Evolutionary conservation across 2,797 vertebrate genomes (phyloP), one percentile per base, ranked within the genome.

Genomic region (Tenualosa ilisha): DNA sequence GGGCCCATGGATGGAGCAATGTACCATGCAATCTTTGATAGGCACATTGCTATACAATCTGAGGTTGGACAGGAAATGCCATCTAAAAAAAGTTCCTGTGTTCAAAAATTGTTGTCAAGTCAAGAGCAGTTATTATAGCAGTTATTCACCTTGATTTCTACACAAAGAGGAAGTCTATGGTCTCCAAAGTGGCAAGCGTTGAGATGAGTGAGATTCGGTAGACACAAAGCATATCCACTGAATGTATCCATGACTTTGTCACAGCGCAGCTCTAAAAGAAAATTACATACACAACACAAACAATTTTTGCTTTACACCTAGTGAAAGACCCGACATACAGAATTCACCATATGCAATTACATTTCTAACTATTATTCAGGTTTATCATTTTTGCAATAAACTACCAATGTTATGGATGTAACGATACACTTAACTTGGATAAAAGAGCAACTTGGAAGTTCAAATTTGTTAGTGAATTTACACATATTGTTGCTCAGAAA

Each of bases 181-280:
- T 97, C 96, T 54, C 94, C 93, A 50, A 96, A 93, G 86, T 91
- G 95, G 89, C 95, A 96, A 31, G 95, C 94, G 81, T 94, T 92
- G 81, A 97, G 96, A 87, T 96, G 94, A 13, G 98, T 98, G 65
- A 99, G 96, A 89, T 99, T 98, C 82, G 98, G 98, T 91, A 99
- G 96, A 94, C 97, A 98, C 92, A 99, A 95, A 3, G 98, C 98
- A 6, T 97, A 99, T 83, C 98, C 97, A 51, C 98, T 99, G 84
- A 97, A 97, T 13, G 97, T 96, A 92, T 99, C 98, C 96, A 99
- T 97, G 86, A 98, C 97, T 91, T 99, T 99, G 86, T 98, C 96
- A 90, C 98, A 98, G 88, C 98, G 97, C 90, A 97, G 97, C 79
- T 96, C 98, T 99, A n/a, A 6, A 8, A 43, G 20, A 51, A 54